Conservation (phyloP, 2,888 invertebrate species). For the Calliphora vomitoria region DNA sequence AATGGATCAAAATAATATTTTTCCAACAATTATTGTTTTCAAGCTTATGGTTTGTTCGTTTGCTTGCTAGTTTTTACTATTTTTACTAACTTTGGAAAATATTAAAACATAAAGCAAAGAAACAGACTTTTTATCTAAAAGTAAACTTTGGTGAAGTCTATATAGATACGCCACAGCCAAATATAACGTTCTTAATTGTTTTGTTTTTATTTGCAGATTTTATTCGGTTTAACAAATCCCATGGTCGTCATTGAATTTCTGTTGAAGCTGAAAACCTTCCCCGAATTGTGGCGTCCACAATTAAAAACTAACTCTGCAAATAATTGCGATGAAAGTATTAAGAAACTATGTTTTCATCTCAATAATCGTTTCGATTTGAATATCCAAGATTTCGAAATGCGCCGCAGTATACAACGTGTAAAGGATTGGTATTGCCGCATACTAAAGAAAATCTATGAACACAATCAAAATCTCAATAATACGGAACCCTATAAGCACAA, state of each 20-base stretch:
- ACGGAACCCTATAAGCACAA: slow-evolving; percentile 52
- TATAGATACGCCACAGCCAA: too few species aligned
- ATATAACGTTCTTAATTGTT: background rate
- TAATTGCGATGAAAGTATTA: slow-evolving; percentile 48
- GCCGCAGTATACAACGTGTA: slow-evolving; percentile 58
- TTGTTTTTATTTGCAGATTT: slow-evolving; percentile 38
- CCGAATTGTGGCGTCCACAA: slow-evolving; percentile 54
- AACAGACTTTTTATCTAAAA: too few species aligned
- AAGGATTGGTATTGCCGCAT: slow-evolving; percentile 63
- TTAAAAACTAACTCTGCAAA: background rate
- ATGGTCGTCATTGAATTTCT: slow-evolving; percentile 65
- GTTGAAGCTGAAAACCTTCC: slow-evolving; percentile 54
- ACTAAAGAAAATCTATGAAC: slow-evolving; percentile 30
- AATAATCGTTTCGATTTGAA: slow-evolving; percentile 56
- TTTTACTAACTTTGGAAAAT: too few species aligned
- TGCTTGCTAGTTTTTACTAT: too few species aligned
- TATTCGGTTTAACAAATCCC: slow-evolving; percentile 65
- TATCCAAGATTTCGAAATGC: slow-evolving; percentile 58
- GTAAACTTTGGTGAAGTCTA: too few species aligned
- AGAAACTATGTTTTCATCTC: slow-evolving; percentile 47
- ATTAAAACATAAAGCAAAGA: too few species aligned
- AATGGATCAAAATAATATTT: too few species aligned
- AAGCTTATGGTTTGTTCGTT: too few species aligned
- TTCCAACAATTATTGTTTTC: too few species aligned
- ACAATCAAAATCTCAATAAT: slow-evolving; percentile 40